Conservation (phyloP, 2,113 vertebrate genomes). For the Sapajus apella region DNA sequence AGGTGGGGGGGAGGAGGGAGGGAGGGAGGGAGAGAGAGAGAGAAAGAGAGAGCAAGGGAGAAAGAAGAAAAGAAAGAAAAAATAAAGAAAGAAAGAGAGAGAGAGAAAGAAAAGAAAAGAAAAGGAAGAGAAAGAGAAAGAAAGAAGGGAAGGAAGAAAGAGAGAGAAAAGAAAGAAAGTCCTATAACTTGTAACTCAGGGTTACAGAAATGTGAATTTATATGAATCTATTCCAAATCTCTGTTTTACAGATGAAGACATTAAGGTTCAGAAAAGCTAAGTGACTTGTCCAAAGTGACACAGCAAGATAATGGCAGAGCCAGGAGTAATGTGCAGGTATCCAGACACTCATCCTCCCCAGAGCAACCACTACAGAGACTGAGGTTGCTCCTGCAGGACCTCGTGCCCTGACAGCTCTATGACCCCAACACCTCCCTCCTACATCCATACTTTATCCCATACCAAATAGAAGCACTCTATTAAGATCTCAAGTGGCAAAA, state of each 20-base stretch:
- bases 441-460: background rate
- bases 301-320: background rate
- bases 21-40: too few species aligned
- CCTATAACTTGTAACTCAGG: background rate
- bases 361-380: background rate
- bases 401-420: background rate
- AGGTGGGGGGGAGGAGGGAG: too few species aligned
- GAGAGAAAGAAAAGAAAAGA: too few species aligned
- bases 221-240: background rate
- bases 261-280: background rate
- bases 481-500: background rate
- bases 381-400: background rate
- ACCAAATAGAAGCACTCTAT: background rate
- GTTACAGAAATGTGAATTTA: background rate
- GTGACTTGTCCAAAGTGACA: background rate
- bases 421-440: background rate
- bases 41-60: too few species aligned
- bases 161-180: background rate
- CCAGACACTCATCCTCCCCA: too few species aligned
- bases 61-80: too few species aligned
- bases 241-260: background rate
- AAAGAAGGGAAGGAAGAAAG: too few species aligned
- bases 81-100: too few species aligned
- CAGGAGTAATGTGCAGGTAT: background rate
- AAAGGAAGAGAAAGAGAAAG: too few species aligned